Conservation (phyloP, 2,888 invertebrate species). For the Hylaea fasciaria region DNA sequence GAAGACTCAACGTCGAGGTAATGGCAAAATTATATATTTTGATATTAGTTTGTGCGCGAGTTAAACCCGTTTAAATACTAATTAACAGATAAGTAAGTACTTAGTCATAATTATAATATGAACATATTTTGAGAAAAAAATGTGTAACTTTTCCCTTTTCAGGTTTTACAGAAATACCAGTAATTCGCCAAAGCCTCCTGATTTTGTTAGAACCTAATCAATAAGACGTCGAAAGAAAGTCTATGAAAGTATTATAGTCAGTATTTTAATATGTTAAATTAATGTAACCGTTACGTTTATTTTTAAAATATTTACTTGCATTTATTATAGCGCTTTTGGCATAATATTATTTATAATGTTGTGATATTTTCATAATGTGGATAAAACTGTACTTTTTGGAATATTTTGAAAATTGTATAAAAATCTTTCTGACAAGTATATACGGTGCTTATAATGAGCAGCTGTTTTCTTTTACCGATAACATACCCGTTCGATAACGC, state of each 20-base stretch:
- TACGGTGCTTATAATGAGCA: slow-evolving; percentile 69
- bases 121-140: too few relatives aligned
- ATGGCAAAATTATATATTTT: too few relatives aligned
- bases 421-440: slow-evolving; percentile 81
- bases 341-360: slow-evolving; percentile 79
- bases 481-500: slow-evolving; percentile 24
- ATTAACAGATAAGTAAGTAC: too few relatives aligned
- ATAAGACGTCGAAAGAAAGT: slow-evolving; percentile 62
- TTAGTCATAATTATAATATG: too few relatives aligned
- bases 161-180: slow-evolving; percentile 41
- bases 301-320: slow-evolving; percentile 75
- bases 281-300: slow-evolving; percentile 72
- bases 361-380: slow-evolving; percentile 80
- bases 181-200: slow-evolving; percentile 46
- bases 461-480: slow-evolving; percentile 48
- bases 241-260: slow-evolving; percentile 61
- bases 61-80: too few relatives aligned
- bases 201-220: slow-evolving; percentile 57
- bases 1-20: too few relatives aligned
- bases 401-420: slow-evolving; percentile 72
- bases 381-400: slow-evolving; percentile 77
- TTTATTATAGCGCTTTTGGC: slow-evolving; percentile 79
- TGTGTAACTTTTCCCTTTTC: slow-evolving; percentile 15
- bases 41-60: too few relatives aligned
- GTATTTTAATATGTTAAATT: slow-evolving; percentile 74